phyloP scores from a whole-genome alignment of 23 tunicate genomes.

The Phallusia fumigata region DNA sequence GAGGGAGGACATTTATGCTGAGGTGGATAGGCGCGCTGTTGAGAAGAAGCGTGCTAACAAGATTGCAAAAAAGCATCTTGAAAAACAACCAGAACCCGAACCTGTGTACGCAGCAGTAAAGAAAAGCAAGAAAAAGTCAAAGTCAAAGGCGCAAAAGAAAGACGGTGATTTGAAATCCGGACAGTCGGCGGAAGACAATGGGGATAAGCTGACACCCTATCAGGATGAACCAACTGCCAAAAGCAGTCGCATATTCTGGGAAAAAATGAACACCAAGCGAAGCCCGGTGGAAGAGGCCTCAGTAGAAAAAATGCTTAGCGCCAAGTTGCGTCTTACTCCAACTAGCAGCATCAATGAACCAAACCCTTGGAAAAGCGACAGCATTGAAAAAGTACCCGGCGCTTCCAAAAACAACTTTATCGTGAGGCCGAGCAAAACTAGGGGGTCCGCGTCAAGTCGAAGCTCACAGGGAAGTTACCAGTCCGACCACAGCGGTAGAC shows the following conservation, averaged over 20 bases:
- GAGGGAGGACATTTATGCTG: not conserved
- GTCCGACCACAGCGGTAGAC: not conserved
- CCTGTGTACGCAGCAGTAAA: slow-evolving; percentile 57
- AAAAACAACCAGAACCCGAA: not conserved
- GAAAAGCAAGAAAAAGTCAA: slow-evolving; percentile 31
- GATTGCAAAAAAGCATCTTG: no score
- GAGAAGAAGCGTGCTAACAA: not conserved
- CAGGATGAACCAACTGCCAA: slow-evolving; percentile 26
- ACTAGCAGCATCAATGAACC: not conserved
- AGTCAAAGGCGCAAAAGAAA: not conserved
- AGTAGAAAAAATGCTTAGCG: not conserved
- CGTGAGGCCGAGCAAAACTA: not conserved
- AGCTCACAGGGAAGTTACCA: not conserved
- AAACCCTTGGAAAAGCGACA: not conserved
- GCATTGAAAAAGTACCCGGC: not conserved
- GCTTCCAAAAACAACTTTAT: not conserved
- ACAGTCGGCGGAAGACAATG: not conserved
- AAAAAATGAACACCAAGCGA: not conserved
- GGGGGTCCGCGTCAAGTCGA: slow-evolving; percentile 2
- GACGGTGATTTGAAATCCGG: not conserved
- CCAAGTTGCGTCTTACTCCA: not conserved
- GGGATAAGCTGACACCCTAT: not conserved
- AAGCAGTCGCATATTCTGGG: slow-evolving; percentile 23
- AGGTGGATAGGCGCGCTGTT: not conserved
- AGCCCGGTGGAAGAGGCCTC: not conserved